These are phyloP conservation scores for Drosophila sproati DNA, from an alignment of 1,140 invertebrate species.

Conservation along the genomic window DNA sequence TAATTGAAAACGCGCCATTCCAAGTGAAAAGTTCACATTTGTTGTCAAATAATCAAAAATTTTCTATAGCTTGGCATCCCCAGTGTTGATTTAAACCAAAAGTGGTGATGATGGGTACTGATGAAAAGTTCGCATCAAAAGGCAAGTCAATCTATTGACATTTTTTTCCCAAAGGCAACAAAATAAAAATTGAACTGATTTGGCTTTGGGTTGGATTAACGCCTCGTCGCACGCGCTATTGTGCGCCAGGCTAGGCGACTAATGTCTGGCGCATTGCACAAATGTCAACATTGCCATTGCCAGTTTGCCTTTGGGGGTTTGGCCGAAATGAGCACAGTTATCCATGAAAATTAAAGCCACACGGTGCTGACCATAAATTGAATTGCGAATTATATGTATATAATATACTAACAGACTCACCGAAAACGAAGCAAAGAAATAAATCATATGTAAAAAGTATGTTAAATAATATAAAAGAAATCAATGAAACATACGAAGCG, in stretches of 20 bases:
- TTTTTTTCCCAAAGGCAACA: slow-evolving; percentile 24
- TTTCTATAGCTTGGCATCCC: slow-evolving; percentile 25
- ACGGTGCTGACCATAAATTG: slow-evolving; percentile 9
- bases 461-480: neutral
- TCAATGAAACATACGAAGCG: neutral
- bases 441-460: neutral
- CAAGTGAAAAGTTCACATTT: slow-evolving; percentile 12
- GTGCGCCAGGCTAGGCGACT: slow-evolving; percentile 24
- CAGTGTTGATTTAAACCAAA: slow-evolving; percentile 39
- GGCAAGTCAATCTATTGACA: slow-evolving; percentile 38
- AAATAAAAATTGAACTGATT: slow-evolving; percentile 34
- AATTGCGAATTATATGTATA: neutral
- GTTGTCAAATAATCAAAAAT: slow-evolving; percentile 5
- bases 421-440: neutral
- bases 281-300: slow-evolving; percentile 36
- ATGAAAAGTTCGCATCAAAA: slow-evolving; percentile 38
- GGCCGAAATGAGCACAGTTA: slow-evolving; percentile 48
- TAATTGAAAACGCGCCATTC: neutral
- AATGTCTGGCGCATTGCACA: slow-evolving; percentile 49
- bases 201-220: slow-evolving; percentile 32
- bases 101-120: slow-evolving; percentile 8
- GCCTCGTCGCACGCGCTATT: neutral
- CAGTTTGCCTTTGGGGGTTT: slow-evolving; percentile 18
- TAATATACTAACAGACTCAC: slow-evolving; percentile 24
- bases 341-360: slow-evolving; percentile 35